Evolutionary conservation across 2,888 invertebrate species (phyloP).

Genomic region (Automeris io): DNA sequence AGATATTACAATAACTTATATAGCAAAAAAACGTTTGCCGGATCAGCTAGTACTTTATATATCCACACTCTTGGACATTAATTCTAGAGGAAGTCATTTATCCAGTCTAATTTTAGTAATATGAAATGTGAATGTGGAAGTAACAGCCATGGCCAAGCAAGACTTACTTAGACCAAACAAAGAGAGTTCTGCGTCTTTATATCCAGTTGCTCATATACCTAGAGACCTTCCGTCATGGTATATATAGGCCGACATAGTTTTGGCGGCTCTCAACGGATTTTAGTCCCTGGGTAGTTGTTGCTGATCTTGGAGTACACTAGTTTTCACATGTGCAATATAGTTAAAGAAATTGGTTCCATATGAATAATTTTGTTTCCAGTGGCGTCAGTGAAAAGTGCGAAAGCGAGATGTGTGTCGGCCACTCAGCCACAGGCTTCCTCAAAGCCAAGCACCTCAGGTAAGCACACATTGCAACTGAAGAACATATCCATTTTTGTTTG

Average conservation of each 20-base stretch:
- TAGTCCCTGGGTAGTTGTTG: background rate
- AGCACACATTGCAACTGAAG: background rate
- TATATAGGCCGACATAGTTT: background rate
- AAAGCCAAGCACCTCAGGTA: constrained; percentile 28
- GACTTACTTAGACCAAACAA: no score
- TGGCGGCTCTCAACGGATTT: background rate
- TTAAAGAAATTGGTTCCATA: background rate
- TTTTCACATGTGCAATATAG: background rate
- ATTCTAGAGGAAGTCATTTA: no score
- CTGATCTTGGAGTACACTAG: background rate
- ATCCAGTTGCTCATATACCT: no score
- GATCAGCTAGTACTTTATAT: no score
- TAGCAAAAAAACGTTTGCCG: no score
- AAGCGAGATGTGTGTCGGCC: constrained; percentile 49
- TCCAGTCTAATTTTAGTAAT: no score
- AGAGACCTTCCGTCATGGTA: background rate
- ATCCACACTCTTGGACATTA: no score
- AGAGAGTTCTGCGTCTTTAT: no score
- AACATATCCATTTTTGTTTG: background rate
- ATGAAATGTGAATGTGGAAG: no score
- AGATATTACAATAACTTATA: no score
- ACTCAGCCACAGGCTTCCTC: no score
- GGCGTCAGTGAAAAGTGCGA: constrained; percentile 57
- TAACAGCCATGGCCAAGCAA: no score
- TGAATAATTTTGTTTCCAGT: constrained; percentile 33